Conservation (phyloP, 2,797 vertebrate species). For the Chromobotia macracanthus region DNA sequence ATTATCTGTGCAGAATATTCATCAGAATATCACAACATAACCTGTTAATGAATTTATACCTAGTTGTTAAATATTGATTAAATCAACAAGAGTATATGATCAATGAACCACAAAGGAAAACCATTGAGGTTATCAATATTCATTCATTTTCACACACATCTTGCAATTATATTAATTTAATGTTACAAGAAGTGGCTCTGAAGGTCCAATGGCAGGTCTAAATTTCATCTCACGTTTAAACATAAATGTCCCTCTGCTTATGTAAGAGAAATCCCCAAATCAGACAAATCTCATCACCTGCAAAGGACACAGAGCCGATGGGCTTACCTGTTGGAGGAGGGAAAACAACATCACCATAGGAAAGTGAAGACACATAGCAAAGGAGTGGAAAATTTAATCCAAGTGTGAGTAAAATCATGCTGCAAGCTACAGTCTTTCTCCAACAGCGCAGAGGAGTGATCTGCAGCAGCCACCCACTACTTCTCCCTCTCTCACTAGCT, state of each 20-base stretch:
- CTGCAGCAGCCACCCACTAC: constrained; percentile 66
- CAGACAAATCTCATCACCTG: background rate
- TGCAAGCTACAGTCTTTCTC: constrained; percentile 68
- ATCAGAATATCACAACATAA: background rate
- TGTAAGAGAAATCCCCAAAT: background rate
- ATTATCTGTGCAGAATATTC: background rate
- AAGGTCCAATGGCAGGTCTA: background rate
- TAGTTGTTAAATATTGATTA: background rate
- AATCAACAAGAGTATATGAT: background rate
- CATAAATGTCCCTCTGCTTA: background rate
- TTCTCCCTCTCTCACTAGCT: constrained; percentile 69
- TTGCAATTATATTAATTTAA: background rate
- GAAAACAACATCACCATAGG: constrained; percentile 81
- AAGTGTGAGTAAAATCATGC: constrained; percentile 82
- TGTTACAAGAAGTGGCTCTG: background rate
- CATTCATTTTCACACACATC: background rate
- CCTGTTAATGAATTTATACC: background rate
- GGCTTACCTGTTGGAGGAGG: constrained; percentile 85
- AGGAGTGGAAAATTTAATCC: constrained; percentile 89
- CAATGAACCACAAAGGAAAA: background rate
- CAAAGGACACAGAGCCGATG: background rate
- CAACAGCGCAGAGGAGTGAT: constrained; percentile 41
- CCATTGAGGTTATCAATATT: background rate
- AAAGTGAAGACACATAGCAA: constrained; percentile 82
- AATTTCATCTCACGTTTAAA: background rate